Evolutionary conservation across 2,113 vertebrate genomes (phyloP).

Genomic region (Aix galericulata): DNA sequence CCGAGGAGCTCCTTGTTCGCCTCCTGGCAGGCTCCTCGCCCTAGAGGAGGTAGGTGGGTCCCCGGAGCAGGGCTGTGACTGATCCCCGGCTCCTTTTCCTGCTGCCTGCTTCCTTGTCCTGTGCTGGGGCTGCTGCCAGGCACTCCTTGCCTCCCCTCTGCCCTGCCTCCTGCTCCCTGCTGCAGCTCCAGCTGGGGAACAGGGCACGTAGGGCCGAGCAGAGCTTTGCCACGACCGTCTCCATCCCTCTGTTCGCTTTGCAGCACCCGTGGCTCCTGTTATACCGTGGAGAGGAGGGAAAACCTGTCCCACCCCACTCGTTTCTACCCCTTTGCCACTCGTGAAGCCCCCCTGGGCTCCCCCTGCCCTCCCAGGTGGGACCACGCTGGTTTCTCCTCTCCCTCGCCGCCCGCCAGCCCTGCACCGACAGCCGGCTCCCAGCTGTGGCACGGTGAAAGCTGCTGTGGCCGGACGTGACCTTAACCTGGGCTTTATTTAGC

Average conservation of each 20-base stretch:
- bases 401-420: not conserved
- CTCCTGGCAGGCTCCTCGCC: not conserved
- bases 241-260: not conserved
- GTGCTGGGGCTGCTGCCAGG: not conserved
- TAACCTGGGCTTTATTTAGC: conserved; percentile 69
- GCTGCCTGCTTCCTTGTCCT: not conserved
- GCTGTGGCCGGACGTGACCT: conserved; percentile 42
- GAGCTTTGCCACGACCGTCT: not conserved
- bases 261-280: not conserved
- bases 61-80: not conserved
- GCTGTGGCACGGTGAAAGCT: conserved; percentile 36
- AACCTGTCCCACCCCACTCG: no score
- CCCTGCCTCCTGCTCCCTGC: not conserved
- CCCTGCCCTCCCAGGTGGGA: not conserved
- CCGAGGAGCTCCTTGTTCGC: not conserved
- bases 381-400: not conserved
- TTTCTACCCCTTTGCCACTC: not conserved
- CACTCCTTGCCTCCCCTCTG: fast-evolving
- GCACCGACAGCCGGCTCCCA: not conserved
- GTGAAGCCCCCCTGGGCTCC: not conserved
- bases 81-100: not conserved
- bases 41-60: not conserved
- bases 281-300: not conserved
- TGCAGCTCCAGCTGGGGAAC: not conserved
- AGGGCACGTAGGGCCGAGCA: not conserved